phyloP scores from a whole-genome alignment of 2,888 invertebrate species.

The Melinopterus prodromus region DNA sequence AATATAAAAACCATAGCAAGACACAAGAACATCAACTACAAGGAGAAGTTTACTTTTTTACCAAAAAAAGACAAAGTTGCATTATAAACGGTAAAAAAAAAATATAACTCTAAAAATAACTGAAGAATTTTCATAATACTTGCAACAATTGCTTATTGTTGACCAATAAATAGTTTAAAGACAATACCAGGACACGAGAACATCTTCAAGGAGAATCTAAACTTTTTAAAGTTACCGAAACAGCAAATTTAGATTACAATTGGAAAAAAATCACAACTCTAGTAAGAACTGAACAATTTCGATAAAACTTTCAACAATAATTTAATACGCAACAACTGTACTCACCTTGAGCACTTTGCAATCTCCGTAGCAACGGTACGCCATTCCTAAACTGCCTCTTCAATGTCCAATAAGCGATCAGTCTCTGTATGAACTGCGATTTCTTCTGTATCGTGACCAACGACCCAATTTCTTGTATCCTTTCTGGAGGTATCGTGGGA shows the following conservation, averaged over 20 bases:
- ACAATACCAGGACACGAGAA: background rate
- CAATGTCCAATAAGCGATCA: slow-evolving; percentile 97
- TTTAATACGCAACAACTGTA: background rate
- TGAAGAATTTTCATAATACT: background rate
- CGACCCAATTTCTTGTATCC: slow-evolving; percentile 86
- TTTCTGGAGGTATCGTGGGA: slow-evolving; percentile 89
- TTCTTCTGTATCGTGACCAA: slow-evolving; percentile 78
- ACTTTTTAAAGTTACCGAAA: background rate
- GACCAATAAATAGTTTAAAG: background rate
- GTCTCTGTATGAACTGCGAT: slow-evolving; percentile 84
- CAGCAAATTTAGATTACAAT: background rate
- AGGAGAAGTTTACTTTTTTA: no score
- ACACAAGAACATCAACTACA: no score
- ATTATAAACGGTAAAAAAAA: background rate
- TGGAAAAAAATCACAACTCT: background rate
- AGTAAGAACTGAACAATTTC: background rate
- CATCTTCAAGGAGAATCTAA: background rate
- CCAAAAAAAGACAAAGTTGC: background rate
- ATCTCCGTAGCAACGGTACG: slow-evolving; percentile 87
- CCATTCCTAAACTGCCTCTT: slow-evolving; percentile 96
- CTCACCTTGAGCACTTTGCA: slow-evolving; percentile 69
- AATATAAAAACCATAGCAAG: background rate
- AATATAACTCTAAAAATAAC: background rate
- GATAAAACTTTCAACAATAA: background rate
- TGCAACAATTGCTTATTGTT: background rate